These are phyloP conservation scores for Phycodurus eques DNA, from an alignment of 2,113 vertebrate genomes.

Conservation along the genomic window DNA sequence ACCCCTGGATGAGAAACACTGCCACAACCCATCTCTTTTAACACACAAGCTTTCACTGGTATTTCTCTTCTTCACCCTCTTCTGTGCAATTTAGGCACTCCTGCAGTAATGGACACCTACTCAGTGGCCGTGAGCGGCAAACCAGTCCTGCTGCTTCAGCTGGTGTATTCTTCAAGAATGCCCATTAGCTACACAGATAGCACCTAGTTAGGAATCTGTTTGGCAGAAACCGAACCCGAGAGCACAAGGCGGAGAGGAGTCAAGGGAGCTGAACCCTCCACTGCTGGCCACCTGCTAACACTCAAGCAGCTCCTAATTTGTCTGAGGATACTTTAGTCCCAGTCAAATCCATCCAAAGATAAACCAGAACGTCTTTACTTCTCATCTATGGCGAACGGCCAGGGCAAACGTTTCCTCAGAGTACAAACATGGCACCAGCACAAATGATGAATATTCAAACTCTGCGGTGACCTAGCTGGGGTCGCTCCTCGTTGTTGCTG, in stretches of 20 bases:
- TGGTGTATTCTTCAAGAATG: constrained; percentile 31
- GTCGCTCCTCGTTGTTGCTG: constrained; percentile 50
- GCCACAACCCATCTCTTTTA: neutral
- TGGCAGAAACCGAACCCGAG: constrained; percentile 4
- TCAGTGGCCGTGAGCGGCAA: constrained; percentile 37
- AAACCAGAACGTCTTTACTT: constrained; percentile 9
- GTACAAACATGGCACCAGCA: constrained; percentile 30
- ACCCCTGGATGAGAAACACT: no score
- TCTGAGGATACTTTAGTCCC: constrained; percentile 21
- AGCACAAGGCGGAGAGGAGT: constrained; percentile 4
- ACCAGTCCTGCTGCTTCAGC: constrained; percentile 22
- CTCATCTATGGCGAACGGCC: constrained; percentile 15
- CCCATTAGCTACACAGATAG: constrained; percentile 26
- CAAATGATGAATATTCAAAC: constrained; percentile 53
- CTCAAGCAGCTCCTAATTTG: constrained; percentile 9
- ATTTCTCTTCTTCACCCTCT: constrained; percentile 47
- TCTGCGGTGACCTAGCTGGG: constrained; percentile 48
- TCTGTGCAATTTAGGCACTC: constrained; percentile 51
- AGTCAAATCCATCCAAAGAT: constrained; percentile 30
- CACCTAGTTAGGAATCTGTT: neutral
- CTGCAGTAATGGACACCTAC: constrained; percentile 56
- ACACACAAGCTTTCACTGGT: constrained; percentile 17
- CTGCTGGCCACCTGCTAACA: constrained; percentile 27
- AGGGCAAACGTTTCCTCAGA: constrained; percentile 20
- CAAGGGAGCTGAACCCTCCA: constrained; percentile 5